phyloP scores from a whole-genome alignment of 2,797 vertebrate species.

The Catharus ustulatus region DNA sequence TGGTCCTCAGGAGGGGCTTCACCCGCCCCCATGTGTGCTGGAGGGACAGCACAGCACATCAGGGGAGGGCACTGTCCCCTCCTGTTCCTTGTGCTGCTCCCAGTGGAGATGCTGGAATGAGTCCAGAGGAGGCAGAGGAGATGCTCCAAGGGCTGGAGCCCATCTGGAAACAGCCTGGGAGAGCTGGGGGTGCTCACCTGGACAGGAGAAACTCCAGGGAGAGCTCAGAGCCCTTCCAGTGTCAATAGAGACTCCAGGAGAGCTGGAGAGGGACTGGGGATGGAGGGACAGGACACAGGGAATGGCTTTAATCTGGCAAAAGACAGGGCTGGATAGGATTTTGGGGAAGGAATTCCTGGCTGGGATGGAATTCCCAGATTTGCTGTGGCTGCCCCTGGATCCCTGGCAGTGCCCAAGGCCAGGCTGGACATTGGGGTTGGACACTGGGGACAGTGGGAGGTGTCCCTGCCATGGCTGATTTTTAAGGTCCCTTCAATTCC shows the following conservation, averaged over 20 bases:
- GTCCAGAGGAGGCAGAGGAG: accelerated
- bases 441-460: neutral
- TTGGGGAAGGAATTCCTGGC: neutral
- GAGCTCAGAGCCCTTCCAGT: neutral
- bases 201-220: neutral
- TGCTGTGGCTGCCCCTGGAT: neutral
- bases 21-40: accelerated
- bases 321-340: accelerated
- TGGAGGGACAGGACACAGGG: neutral
- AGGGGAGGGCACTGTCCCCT: neutral
- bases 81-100: accelerated
- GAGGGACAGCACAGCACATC: accelerated
- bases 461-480: accelerated
- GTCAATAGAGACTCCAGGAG: neutral
- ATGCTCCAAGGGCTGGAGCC: neutral
- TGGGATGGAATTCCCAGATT: neutral
- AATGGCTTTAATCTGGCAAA: neutral
- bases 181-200: accelerated
- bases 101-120: neutral
- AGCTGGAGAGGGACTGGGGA: neutral
- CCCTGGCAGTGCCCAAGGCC: neutral
- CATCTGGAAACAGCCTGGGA: neutral
- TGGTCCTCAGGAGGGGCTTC: neutral
- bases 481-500: accelerated
- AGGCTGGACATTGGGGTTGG: neutral